Base-by-base conservation (phyloP, 1,140 invertebrate species). In the Medauroidea extradentata region DNA sequence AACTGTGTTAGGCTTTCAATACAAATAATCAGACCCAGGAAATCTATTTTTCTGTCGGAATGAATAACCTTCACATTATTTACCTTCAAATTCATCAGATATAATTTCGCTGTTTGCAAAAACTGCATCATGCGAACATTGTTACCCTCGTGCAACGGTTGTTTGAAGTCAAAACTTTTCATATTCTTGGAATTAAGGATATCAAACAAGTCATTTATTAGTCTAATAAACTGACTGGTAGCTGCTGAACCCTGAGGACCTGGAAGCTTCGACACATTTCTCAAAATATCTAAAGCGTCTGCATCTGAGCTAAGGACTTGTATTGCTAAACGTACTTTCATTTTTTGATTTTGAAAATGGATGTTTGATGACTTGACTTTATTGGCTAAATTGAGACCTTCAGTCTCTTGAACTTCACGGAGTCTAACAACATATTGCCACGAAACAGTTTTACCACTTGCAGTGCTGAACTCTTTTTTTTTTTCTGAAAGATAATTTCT, bases 401-500 rank as follows among this genome's bases (percentile, higher is more conserved):
- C 61, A 25, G 58, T 25, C 48, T 57, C n/a, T 53, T 69, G 66
- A 21, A 65, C 13, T 39, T 61, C 8, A 16, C 19, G 34, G 19
- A 67, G 50, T 14, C 25, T 44, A 41, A 23, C 43, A 23, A 66
- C 63, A 56, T 53, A 67, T 5, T 56, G 29, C 65, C 63, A 69
- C 23, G 58, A 21, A 14, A 66, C 63, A 14, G 34, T 14, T 19
- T 63, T 58, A 0, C 50, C 43, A 71, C 52, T 51, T 61, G 29
- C 29, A 34, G 29, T 34, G 29, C 29, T 34, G 29, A 34, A 34
- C 11, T 34, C 29, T 11, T 34, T 16, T 69, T 58, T 58, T 41
- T 62, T 63, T 14, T 61, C 52, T 25, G 61, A 67, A 18, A 72
- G 65, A 27, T 64, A 53, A 57, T 74, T 75, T 46, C 72, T 51